Conservation (phyloP, 2,888 invertebrate genomes). For the Rhopalosiphum nymphaeae region DNA sequence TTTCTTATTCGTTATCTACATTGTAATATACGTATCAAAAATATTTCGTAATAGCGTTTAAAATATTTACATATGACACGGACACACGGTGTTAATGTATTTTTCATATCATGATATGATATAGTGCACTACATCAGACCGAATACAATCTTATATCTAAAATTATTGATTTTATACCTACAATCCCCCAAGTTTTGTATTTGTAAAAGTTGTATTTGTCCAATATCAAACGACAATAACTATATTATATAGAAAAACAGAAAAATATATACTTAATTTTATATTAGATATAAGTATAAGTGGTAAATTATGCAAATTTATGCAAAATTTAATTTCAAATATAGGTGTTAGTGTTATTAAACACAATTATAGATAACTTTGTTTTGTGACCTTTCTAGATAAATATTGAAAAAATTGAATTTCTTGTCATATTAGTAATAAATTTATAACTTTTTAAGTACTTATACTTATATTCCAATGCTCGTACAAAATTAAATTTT, state of each 20-base stretch:
- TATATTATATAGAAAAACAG: neutral
- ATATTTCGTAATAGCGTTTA: neutral
- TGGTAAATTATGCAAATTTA: neutral
- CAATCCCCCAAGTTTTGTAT: neutral
- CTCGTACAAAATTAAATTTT: neutral
- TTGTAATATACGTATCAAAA: neutral
- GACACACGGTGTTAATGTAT: neutral
- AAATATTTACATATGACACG: neutral
- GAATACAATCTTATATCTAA: neutral
- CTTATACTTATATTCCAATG: neutral
- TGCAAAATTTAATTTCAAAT: neutral
- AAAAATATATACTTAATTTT: neutral
- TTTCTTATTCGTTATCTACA: neutral
- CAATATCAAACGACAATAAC: neutral
- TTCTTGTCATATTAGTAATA: neutral
- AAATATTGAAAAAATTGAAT: neutral
- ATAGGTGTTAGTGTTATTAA: no score
- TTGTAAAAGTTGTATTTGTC: neutral
- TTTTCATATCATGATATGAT: no score
- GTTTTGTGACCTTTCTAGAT: no score
- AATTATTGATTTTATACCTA: neutral
- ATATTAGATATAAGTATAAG: neutral
- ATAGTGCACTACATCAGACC: no score
- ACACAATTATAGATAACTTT: no score
- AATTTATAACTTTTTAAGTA: neutral